Conservation (phyloP, 2,797 vertebrate genomes). For the Loris lydekkerianus region DNA sequence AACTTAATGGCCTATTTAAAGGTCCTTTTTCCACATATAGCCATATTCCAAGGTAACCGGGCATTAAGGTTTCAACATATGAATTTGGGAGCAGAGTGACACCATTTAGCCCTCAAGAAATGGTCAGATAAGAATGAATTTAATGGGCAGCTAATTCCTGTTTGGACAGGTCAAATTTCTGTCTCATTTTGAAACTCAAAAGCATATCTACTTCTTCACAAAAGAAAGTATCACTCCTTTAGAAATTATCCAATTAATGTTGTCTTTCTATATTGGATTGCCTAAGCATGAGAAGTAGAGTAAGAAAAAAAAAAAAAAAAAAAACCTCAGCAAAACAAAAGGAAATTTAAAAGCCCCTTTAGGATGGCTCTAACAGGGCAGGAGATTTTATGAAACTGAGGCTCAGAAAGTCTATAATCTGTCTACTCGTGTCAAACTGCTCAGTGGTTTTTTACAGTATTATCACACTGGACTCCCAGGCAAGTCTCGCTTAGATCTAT, state of each 20-base stretch:
- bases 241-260: not conserved
- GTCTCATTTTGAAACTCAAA: not conserved
- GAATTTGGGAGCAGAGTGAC: not conserved
- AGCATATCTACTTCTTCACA: not conserved
- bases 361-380: not conserved
- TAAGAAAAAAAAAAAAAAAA: not conserved
- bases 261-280: not conserved
- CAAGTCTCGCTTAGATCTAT: not conserved
- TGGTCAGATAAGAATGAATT: not conserved
- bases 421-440: not conserved
- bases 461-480: not conserved
- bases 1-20: not conserved
- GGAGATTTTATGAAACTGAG: not conserved
- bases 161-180: not conserved
- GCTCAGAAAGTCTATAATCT: not conserved
- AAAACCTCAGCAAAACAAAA: not conserved
- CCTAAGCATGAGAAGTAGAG: not conserved
- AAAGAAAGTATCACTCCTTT: not conserved
- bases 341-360: not conserved
- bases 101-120: not conserved
- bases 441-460: not conserved
- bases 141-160: not conserved
- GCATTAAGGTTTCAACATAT: not conserved
- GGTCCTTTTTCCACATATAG: not conserved
- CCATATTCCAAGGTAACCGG: not conserved